These are phyloP conservation scores for Pachyseris speciosa DNA, from an alignment of 64 coral and sea anemone species.

Conservation along the genomic window DNA sequence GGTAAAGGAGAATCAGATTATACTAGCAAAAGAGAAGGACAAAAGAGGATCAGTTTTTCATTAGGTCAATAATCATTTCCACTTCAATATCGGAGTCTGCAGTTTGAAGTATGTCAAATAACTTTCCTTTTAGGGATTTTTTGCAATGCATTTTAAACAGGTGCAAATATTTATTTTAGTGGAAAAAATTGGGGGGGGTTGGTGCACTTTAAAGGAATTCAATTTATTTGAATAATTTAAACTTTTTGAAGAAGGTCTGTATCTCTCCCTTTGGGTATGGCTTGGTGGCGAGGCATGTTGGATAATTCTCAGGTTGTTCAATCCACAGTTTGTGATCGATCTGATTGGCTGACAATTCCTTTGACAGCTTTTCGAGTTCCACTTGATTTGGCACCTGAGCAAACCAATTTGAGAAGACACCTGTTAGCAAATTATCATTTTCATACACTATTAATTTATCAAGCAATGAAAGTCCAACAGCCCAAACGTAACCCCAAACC, in stretches of 20 bases:
- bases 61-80: too few relatives aligned
- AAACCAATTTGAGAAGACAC: not conserved
- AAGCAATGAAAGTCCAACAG: too few relatives aligned
- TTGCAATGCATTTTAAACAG: too few relatives aligned
- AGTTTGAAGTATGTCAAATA: too few relatives aligned
- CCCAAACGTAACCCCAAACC: too few relatives aligned
- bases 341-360: slow-evolving; percentile 56
- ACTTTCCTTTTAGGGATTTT: too few relatives aligned
- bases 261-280: slow-evolving; percentile 86
- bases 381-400: slow-evolving; percentile 72
- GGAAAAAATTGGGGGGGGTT: too few relatives aligned
- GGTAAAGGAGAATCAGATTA: too few relatives aligned
- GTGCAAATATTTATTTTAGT: too few relatives aligned
- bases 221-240: slow-evolving; percentile 89
- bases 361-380: slow-evolving; percentile 71
- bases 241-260: slow-evolving; percentile 83
- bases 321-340: slow-evolving; percentile 96
- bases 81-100: too few relatives aligned
- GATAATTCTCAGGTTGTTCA: slow-evolving; percentile 91
- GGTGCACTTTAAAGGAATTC: not conserved
- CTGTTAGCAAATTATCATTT: not conserved
- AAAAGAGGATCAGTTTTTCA: too few relatives aligned
- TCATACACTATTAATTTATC: not conserved
- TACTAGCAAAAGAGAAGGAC: too few relatives aligned
- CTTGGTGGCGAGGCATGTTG: slow-evolving; percentile 91